phyloP scores from a whole-genome alignment of 2,113 vertebrate genomes.

The Varanus salvator region DNA sequence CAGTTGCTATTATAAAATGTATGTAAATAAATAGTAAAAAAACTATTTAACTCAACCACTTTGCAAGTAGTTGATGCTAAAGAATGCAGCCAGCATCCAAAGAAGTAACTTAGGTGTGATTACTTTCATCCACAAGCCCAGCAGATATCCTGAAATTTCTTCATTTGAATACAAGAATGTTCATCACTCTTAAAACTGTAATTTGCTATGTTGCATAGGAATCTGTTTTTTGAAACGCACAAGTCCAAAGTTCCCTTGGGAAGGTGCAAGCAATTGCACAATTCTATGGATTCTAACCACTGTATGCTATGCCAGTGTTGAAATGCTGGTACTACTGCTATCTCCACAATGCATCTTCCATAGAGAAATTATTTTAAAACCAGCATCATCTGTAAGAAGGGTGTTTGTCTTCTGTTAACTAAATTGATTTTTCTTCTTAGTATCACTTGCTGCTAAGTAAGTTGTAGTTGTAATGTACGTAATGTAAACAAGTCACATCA shows the following conservation, averaged over 20 bases:
- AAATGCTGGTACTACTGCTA: background rate
- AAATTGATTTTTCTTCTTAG: background rate
- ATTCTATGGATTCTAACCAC: background rate
- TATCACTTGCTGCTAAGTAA: background rate
- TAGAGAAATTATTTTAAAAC: background rate
- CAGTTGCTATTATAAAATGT: background rate
- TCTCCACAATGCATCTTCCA: background rate
- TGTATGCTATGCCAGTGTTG: background rate
- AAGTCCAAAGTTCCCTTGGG: background rate
- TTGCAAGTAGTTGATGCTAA: background rate
- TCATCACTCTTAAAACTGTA: background rate
- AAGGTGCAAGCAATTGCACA: background rate
- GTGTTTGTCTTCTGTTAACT: background rate
- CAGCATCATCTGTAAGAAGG: background rate
- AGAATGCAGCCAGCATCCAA: background rate
- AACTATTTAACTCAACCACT: background rate
- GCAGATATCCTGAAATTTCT: background rate
- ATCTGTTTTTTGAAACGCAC: background rate
- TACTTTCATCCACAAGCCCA: background rate
- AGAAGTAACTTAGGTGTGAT: background rate
- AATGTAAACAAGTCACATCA: background rate
- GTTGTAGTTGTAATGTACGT: too few relatives aligned
- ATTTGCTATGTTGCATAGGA: background rate
- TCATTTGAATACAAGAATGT: background rate
- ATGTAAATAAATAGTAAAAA: background rate